These are phyloP conservation scores for Halisarca cf. caerulea DNA, from an alignment of 37 sponge, comb jelly and placozoan genomes.

Conservation along the genomic window DNA sequence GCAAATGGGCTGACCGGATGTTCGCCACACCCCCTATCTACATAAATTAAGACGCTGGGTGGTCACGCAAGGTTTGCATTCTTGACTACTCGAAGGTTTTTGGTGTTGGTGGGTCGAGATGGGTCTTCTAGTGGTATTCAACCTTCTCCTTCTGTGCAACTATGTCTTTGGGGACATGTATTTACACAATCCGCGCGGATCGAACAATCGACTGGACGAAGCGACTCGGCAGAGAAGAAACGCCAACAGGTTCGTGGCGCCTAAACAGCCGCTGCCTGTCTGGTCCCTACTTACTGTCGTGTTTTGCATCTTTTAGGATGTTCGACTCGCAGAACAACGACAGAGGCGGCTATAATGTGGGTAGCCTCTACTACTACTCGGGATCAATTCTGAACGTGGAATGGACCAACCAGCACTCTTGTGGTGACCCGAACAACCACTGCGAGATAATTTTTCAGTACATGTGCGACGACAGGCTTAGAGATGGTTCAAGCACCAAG, in stretches of 20 bases:
- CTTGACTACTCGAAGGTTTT: neutral
- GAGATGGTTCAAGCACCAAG: slow-evolving; percentile 95
- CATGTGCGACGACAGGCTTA: slow-evolving; percentile 84
- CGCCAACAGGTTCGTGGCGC: slow-evolving; percentile 81
- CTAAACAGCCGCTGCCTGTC: too few relatives aligned
- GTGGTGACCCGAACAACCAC: slow-evolving; percentile 92
- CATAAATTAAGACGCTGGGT: too few relatives aligned
- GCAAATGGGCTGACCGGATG: neutral
- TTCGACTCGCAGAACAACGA: slow-evolving; percentile 99
- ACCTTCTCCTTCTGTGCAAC: slow-evolving; percentile 47
- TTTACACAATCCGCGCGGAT: slow-evolving; percentile 93
- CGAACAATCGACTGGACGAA: slow-evolving; percentile 96
- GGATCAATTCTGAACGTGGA: slow-evolving; percentile 87
- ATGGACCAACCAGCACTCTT: slow-evolving; percentile 99
- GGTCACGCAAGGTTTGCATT: neutral
- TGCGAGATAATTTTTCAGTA: slow-evolving; percentile 94
- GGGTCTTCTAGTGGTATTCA: slow-evolving; percentile 10
- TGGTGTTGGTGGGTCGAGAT: neutral
- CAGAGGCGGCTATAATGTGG: slow-evolving; percentile 98
- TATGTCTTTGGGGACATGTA: slow-evolving; percentile 76
- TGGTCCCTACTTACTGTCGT: too few relatives aligned
- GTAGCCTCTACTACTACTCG: slow-evolving; percentile 91
- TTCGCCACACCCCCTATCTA: too few relatives aligned
- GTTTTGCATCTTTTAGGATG: slow-evolving; percentile 42
- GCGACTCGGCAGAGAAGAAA: slow-evolving; percentile 87